These are phyloP conservation scores for Theristicus caerulescens DNA, from an alignment of 2,113 vertebrate genomes.

Conservation along the genomic window DNA sequence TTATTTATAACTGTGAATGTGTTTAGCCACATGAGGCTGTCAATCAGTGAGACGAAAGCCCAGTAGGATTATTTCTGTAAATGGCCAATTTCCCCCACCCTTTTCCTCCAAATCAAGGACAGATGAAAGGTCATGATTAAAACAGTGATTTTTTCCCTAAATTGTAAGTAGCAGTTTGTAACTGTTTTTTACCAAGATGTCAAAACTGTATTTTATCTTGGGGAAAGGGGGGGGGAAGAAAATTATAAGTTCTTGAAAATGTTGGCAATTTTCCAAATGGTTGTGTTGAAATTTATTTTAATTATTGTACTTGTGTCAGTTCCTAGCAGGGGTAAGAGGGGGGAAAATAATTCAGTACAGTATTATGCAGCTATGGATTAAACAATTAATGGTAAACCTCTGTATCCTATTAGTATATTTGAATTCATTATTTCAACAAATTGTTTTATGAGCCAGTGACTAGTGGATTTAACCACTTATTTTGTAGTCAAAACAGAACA, in stretches of 20 bases:
- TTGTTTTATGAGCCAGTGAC: conserved; percentile 48
- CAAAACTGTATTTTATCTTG: conserved; percentile 76
- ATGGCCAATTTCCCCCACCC: conserved; percentile 76
- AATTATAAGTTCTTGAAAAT: conserved; percentile 80
- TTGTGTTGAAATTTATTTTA: conserved; percentile 78
- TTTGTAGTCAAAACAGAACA: conserved; percentile 34
- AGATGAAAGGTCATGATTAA: conserved; percentile 83
- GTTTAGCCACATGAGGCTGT: conserved; percentile 74
- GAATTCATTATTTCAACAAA: conserved; percentile 58
- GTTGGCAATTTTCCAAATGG: conserved; percentile 74
- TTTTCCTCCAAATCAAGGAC: conserved; percentile 74
- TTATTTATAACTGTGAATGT: conserved; percentile 76
- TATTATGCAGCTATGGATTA: conserved; percentile 66
- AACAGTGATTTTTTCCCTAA: conserved; percentile 75
- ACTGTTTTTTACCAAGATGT: conserved; percentile 80
- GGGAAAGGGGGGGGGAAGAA: conserved; percentile 57
- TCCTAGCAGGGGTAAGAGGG: conserved; percentile 64
- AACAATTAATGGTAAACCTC: conserved; percentile 67
- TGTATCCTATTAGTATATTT: conserved; percentile 49
- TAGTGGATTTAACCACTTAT: conserved; percentile 49
- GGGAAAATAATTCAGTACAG: conserved; percentile 58
- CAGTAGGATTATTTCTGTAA: conserved; percentile 78
- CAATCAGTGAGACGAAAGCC: conserved; percentile 69
- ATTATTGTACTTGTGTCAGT: conserved; percentile 77
- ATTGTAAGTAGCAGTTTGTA: conserved; percentile 77